Evolutionary conservation across 1,140 invertebrate species (phyloP), one percentile per base, ranked within the genome.

Genomic region (Scaptomyza pallida): DNA sequence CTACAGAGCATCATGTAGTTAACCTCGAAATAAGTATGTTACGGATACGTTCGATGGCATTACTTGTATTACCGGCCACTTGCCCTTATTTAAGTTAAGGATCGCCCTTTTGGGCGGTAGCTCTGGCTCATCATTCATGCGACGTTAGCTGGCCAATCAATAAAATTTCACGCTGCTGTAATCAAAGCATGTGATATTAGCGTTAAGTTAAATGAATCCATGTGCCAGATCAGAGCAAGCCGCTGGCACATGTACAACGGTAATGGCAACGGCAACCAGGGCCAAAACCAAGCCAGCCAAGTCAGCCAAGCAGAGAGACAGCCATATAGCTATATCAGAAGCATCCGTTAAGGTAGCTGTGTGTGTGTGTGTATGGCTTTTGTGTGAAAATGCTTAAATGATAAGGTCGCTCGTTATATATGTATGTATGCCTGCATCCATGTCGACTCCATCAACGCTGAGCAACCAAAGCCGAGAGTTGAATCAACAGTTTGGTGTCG

Each of bases 181-280:
- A 88, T 89, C 88, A 89, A 89, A 89, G 88, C 88, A 80, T 81
- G 82, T 71, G 88, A 80, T 89, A 89, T 89, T 89, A 89, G 88
- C 69, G 88, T 75, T 83, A 90, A 89, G 88, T 90, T 89, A 81
- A 89, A 88, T 89, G 88, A 73, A 70, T 89, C 73, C 86, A 72
- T 72, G 75, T 78, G 47, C 64, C 61, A 61, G 3, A 30, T 30
- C 44, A 51, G 15, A 43, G 50, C 23, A 15, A 26, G 23, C 23
- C 23, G 23, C 23, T 26, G 23, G 23, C 23, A 26, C 23, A 26
- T 26, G 23, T 26, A 26, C 23, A 26, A 26, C 60, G 16, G 19
- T 6, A 21, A 17, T 51, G 44, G 44, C 44, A 50, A n/a, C 15
- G 61, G 17, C 61, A 40, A 19, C 33, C 19, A 15, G 43, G 16